A percentile compares a stretch with the other conserved stretches of the same genome.
Evolutionary conservation across 2,797 vertebrate genomes (phyloP).

Genomic region (Anisognathus igniventris): DNA sequence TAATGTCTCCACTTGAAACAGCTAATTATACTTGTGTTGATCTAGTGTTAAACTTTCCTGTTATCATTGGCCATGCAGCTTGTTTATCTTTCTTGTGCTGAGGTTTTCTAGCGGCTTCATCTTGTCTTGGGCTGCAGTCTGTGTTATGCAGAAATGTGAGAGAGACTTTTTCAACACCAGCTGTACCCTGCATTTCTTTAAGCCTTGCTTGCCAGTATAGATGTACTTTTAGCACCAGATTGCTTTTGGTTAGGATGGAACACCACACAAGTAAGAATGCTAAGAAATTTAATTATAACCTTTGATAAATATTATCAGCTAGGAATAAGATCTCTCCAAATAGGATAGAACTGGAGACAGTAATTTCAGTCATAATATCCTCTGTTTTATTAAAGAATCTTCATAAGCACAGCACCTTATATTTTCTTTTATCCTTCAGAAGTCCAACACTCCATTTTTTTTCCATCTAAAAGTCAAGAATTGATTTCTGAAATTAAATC

Average conservation of each 20-base stretch:
- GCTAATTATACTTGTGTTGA: constrained; percentile 45
- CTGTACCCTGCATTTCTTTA: background rate
- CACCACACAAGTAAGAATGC: background rate
- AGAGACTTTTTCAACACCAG: background rate
- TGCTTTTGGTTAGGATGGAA: background rate
- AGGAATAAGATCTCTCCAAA: background rate
- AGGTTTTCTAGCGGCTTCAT: constrained; percentile 14
- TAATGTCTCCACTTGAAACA: constrained; percentile 46
- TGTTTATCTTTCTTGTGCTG: background rate
- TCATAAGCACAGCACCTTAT: background rate
- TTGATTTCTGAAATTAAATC: background rate
- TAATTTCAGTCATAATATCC: background rate
- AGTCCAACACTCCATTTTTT: background rate
- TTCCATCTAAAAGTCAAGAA: background rate
- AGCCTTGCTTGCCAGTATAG: background rate
- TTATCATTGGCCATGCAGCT: constrained; percentile 22
- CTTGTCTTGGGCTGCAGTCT: background rate
- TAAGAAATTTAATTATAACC: background rate
- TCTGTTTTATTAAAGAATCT: background rate
- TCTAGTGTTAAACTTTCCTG: constrained; percentile 49
- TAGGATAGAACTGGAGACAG: background rate
- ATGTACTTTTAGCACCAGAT: background rate
- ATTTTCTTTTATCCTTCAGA: background rate
- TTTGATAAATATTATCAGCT: background rate
- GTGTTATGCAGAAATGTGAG: background rate